Evolutionary conservation across 2,888 invertebrate genomes (phyloP), one percentile per base, ranked within the genome.

Genomic region (Exocentrus adspersus): DNA sequence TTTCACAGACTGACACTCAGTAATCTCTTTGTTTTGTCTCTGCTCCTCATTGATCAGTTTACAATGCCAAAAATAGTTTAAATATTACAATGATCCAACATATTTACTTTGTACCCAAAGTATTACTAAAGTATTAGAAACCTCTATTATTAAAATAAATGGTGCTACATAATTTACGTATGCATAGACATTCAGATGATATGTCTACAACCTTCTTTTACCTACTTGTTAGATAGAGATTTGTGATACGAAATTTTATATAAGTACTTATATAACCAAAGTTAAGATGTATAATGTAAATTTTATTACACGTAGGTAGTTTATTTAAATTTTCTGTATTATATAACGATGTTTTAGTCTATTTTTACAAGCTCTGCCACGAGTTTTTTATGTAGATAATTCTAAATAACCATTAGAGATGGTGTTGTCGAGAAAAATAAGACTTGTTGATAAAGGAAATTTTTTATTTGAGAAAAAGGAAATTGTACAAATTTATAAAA

Each of bases 341-440:
- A 57, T 46, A 56, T 19, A 10, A 46, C 37, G 19, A 52, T 45
- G 32, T 57, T 57, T 57, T 57, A 57, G 57, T 57, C 57, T 57
- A 57, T 57, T 70, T 69, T 71, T 66, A 61, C 65, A 61, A 65
- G 68, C 72, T 72, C 72, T 56, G 56, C 54, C 3, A 59, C 50
- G 67, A 66, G 72, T 65, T 64, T 68, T 69, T 70, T 58, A 66
- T 71, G 70, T 69, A 70, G 70, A 70, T 73, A 68, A 71, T 72
- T 73, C 70, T 72, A 73, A 73, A 72, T 67, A 64, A 62, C 69
- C 68, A 64, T 64, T 71, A 69, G 68, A 64, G 64, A 58, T 60
- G 61, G 45, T 62, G 56, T 67, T 71, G 72, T 68, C 70, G 64
- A 65, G 62, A 62, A 52, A 19, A 37, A 14, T 37, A 43, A 12